Conservation (phyloP, 1,140 invertebrate genomes). For the Trigoniulus corallinus region DNA sequence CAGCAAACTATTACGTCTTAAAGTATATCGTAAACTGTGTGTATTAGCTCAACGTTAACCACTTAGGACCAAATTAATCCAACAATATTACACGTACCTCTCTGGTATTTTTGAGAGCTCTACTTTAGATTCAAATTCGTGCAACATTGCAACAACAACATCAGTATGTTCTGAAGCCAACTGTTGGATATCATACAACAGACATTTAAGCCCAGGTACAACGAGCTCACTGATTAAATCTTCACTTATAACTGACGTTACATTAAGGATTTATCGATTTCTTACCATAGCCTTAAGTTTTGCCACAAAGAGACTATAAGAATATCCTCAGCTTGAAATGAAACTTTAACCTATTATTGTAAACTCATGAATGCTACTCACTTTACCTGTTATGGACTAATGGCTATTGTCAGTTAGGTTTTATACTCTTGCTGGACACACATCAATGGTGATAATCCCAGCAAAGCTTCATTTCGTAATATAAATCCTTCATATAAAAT, state of each 20-base stretch:
- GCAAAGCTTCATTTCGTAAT: not conserved
- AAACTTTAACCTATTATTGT: no score
- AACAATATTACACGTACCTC: conserved; percentile 8
- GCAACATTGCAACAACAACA: conserved; percentile 23
- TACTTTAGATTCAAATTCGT: conserved; percentile 26
- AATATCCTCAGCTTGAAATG: no score
- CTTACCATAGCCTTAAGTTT: no score
- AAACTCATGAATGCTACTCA: no score
- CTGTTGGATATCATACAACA: conserved; percentile 23
- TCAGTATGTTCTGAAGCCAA: conserved; percentile 26
- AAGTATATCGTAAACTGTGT: not conserved
- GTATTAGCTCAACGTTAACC: no score
- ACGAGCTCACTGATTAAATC: conserved; percentile 26
- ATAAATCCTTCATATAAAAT: not conserved
- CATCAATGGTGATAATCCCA: not conserved
- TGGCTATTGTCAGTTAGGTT: not conserved
- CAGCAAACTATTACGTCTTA: conserved; percentile 24
- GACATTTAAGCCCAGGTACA: conserved; percentile 26
- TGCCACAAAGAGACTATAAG: no score
- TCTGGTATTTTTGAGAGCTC: conserved; percentile 16
- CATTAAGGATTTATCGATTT: no score
- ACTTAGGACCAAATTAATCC: conserved; percentile 8
- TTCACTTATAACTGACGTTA: conserved; percentile 23
- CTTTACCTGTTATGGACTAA: conserved; percentile 15
- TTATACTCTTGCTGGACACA: not conserved